Conservation (phyloP, 2,113 vertebrate genomes). For the Nothoprocta perdicaria region DNA sequence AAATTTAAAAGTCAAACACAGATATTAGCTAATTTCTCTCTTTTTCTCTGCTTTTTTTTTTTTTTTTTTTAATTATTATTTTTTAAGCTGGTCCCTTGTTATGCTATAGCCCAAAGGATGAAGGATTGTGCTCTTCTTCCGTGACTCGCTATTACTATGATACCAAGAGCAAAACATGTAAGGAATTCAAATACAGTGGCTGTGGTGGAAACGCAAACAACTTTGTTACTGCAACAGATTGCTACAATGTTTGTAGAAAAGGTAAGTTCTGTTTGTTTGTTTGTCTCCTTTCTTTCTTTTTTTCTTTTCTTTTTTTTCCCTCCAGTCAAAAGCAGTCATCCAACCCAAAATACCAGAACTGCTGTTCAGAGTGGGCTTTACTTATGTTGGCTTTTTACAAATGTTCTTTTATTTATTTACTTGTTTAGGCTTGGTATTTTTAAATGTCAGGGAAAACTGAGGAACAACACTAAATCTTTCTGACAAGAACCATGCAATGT, state of each 20-base stretch:
- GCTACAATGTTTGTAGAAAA: conserved; percentile 82
- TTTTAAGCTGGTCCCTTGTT: conserved; percentile 80
- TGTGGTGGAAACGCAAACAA: conserved; percentile 95
- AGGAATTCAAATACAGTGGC: conserved; percentile 87
- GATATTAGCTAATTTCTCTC: not conserved
- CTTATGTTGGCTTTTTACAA: not conserved
- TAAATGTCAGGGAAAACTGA: not conserved
- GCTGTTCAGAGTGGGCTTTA: not conserved
- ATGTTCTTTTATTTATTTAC: too few relatives aligned
- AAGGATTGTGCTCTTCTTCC: conserved; percentile 86
- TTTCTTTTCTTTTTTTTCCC: not conserved
- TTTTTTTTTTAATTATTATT: not conserved
- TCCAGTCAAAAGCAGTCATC: not conserved
- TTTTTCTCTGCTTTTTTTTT: not conserved
- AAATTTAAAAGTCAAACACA: not conserved
- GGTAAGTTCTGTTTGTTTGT: conserved; percentile 61
- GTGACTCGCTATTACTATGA: conserved; percentile 91
- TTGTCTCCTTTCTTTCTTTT: not conserved
- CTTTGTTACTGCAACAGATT: conserved; percentile 81
- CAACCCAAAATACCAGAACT: not conserved
- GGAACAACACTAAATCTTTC: not conserved
- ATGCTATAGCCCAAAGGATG: conserved; percentile 86
- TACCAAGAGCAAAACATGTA: conserved; percentile 77
- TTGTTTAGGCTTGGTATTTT: not conserved
- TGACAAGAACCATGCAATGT: not conserved